Conservation (phyloP, 2,888 invertebrate species). For the Phasia obesa region DNA sequence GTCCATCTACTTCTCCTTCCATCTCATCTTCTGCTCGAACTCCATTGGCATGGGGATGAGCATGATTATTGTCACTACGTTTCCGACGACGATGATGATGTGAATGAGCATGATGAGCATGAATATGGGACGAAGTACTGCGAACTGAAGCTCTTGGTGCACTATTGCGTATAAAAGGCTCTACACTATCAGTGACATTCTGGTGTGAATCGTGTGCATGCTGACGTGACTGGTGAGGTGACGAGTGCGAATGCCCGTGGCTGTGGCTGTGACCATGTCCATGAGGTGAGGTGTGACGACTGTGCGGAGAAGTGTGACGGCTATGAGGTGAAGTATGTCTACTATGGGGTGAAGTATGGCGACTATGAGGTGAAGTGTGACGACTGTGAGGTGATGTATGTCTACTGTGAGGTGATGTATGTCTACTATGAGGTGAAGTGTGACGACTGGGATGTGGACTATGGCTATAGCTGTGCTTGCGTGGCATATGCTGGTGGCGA, state of each 20-base stretch:
- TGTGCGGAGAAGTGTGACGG: slow-evolving; percentile 74
- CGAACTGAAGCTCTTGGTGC: slow-evolving; percentile 63
- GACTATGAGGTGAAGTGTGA: slow-evolving; percentile 74
- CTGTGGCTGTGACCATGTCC: slow-evolving; percentile 67
- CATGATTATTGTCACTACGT: slow-evolving; percentile 67
- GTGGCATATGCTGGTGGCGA: slow-evolving; percentile 73
- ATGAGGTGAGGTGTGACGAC: slow-evolving; percentile 69
- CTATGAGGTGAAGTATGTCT: slow-evolving; percentile 79
- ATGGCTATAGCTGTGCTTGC: slow-evolving; percentile 75
- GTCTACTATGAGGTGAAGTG: slow-evolving; percentile 78
- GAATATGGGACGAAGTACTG: slow-evolving; percentile 68
- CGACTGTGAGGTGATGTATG: slow-evolving; percentile 79
- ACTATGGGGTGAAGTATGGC: slow-evolving; percentile 75
- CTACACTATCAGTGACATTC: slow-evolving; percentile 61
- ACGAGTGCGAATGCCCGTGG: slow-evolving; percentile 73
- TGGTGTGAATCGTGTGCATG: slow-evolving; percentile 74
- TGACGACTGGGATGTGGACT: slow-evolving; percentile 76
- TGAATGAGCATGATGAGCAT: slow-evolving; percentile 68
- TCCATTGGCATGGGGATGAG: slow-evolving; percentile 75
- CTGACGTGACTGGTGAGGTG: slow-evolving; percentile 75
- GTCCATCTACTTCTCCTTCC: slow-evolving; percentile 73
- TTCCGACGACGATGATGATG: slow-evolving; percentile 72
- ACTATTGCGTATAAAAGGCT: slow-evolving; percentile 66
- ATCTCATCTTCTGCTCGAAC: slow-evolving; percentile 62
- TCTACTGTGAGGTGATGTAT: slow-evolving; percentile 74